A percentile compares a stretch with the other conserved stretches of the same genome.
These are phyloP conservation scores for Cryptophagus acutangulus DNA, from an alignment of 2,888 invertebrate genomes.

Conservation along the genomic window DNA sequence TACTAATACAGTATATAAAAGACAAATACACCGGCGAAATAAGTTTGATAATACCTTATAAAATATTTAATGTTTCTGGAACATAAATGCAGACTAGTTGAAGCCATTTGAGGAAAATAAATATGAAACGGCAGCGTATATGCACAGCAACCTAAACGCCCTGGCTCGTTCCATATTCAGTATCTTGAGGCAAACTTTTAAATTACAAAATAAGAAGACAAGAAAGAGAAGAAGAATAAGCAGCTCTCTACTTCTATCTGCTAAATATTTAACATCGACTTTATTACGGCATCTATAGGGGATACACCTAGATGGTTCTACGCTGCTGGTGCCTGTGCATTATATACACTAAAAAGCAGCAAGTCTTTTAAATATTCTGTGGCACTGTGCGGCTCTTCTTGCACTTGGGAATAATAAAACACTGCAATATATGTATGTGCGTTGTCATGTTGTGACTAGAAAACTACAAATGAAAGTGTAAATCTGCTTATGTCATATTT, in stretches of 20 bases:
- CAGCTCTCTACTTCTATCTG: conserved; percentile 34
- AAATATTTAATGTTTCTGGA: conserved; percentile 37
- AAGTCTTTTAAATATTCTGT: conserved; percentile 34
- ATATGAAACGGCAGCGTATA: conserved; percentile 32
- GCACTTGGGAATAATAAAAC: conserved; percentile 36
- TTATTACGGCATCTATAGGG: conserved; percentile 37
- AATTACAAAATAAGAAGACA: conserved; percentile 41
- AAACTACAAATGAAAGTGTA: conserved; percentile 33
- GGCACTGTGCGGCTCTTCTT: too few relatives aligned
- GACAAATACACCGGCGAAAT: conserved; percentile 15
- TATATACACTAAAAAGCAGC: conserved; percentile 30
- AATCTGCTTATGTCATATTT: conserved; percentile 21
- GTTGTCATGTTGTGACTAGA: too few relatives aligned
- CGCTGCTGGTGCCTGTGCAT: too few relatives aligned
- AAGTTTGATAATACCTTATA: conserved; percentile 33
- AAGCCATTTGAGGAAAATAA: conserved; percentile 38
- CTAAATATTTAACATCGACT: conserved; percentile 43
- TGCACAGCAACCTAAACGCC: conserved; percentile 18
- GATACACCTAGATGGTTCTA: conserved; percentile 16
- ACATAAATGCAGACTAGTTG: conserved; percentile 30
- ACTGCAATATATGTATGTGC: too few relatives aligned
- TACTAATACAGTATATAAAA: too few relatives aligned
- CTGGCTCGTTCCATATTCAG: conserved; percentile 5
- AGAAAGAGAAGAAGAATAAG: conserved; percentile 34
- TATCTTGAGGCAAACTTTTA: conserved; percentile 42